These are phyloP conservation scores for Sericinus montela DNA, from an alignment of 2,888 invertebrate genomes.

Conservation along the genomic window DNA sequence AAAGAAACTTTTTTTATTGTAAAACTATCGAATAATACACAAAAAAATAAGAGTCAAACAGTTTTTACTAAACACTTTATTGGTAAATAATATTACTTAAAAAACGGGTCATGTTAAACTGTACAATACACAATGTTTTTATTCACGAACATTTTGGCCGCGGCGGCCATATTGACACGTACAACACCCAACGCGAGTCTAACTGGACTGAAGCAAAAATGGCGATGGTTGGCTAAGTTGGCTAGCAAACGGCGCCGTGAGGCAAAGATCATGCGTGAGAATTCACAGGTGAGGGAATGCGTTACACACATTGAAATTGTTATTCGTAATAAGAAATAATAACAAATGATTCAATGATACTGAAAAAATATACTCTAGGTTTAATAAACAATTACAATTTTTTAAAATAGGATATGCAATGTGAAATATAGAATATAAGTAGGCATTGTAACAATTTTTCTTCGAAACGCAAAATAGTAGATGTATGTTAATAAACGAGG, in stretches of 20 bases:
- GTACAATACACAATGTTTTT: constrained; percentile 36
- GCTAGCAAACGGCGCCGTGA: constrained; percentile 36
- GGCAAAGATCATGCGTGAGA: constrained; percentile 52
- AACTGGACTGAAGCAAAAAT: constrained; percentile 65
- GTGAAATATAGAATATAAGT: too few species aligned
- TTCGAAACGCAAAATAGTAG: too few species aligned
- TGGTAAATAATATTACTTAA: constrained; percentile 15
- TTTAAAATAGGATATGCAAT: too few species aligned
- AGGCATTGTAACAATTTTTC: too few species aligned
- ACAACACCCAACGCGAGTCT: constrained; percentile 33
- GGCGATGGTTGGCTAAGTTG: constrained; percentile 39
- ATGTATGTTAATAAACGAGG: too few species aligned
- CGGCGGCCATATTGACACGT: constrained; percentile 36
- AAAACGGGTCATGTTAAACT: constrained; percentile 34
- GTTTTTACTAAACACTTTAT: not conserved
- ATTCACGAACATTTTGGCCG: constrained; percentile 44
- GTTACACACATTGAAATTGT: constrained; percentile 17
- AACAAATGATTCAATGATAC: not conserved
- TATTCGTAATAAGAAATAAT: not conserved
- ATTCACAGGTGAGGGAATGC: constrained; percentile 35
- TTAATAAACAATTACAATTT: too few species aligned
- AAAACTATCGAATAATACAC: not conserved
- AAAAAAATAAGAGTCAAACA: constrained; percentile 5
- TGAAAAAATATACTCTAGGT: too few species aligned
- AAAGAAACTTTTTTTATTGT: constrained; percentile 13